These are phyloP conservation scores for Lonchura striata DNA, from an alignment of 2,113 vertebrate genomes.

Conservation along the genomic window DNA sequence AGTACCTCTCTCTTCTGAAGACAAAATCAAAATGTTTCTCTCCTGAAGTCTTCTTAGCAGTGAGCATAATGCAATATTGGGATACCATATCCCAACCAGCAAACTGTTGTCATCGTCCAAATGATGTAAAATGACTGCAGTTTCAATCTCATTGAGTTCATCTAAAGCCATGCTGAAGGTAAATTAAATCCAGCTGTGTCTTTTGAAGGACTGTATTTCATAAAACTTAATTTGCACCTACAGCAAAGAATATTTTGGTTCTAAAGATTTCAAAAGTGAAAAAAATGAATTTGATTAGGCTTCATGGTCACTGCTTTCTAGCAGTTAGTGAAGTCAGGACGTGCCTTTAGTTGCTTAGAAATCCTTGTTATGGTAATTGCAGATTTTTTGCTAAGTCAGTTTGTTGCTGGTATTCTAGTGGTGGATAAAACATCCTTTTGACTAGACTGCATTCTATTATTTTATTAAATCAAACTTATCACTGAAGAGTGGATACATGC, in stretches of 20 bases:
- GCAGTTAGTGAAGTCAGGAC: not conserved
- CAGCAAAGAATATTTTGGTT: not conserved
- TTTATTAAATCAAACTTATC: not conserved
- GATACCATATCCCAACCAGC: not conserved
- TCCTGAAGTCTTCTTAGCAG: not conserved
- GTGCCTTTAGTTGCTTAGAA: not conserved
- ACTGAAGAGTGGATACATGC: not conserved
- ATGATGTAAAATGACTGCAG: not conserved
- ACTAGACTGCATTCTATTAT: not conserved
- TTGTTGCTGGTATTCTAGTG: not conserved
- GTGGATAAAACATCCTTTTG: not conserved
- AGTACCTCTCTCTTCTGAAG: not conserved
- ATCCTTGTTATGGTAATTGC: not conserved
- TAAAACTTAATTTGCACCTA: constrained; percentile 12
- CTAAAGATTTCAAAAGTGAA: not conserved
- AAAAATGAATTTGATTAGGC: not conserved
- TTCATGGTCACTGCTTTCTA: not conserved
- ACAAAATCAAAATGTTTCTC: constrained; percentile 1
- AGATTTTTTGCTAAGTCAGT: not conserved
- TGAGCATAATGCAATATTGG: not conserved
- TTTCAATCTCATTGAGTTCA: not conserved
- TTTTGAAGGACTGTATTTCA: constrained; percentile 15
- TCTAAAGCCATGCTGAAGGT: not conserved
- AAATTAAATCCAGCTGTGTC: constrained; percentile 27
- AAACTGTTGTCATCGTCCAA: not conserved